Base-by-base conservation (phyloP, 1,140 invertebrate genomes). In the Chionoecetes opilio region DNA sequence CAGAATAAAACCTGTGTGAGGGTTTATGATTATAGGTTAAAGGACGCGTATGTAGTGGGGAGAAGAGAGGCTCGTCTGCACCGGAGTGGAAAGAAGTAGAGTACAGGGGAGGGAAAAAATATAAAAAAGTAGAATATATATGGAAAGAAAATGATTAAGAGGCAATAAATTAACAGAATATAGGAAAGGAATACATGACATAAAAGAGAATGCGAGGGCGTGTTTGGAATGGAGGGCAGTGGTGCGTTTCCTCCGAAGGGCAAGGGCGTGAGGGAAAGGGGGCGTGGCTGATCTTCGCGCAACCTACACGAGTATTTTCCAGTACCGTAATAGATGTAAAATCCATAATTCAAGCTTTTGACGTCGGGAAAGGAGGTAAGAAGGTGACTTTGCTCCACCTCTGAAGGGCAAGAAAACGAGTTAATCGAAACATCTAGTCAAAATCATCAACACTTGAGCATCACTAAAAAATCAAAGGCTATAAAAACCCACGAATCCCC, bases 171-270 rank as follows among this genome's bases (percentile, higher is more conserved):
- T 31, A 38, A n/a, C 17, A 41, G 37, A 90, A 90, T 0, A 90
- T 17, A 29, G 46, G 38, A 41, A 92, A 82, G 91, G 46, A 35
- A 35, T 29, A 82, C 31, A 92, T 3, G 82, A 53, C 11, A 38
- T 82, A 29, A 82, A 41, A 92, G 91, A 29, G 46, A 92, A 29
- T 32, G 63, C 21, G 91, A 32, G 91, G 37, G 34, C 14, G 75
- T 35, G 31, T 9, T 3, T 26, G 2, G 82, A 75, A 93, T 35
- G n/a, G 75, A 84, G 91, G 63, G 63, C 63, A 75, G 37, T 37
- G 46, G 41, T 17, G 38, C 34, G 17, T 35, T 2, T 32, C 31
- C 35, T 53, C n/a, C 35, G 85, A 88, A 34, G 35, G 84, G 37
- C 29, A n/a, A 26, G 37, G n/a, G 37, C 38, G 14, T 0, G 0